phyloP scores from a whole-genome alignment of 2,797 vertebrate genomes.

The Acipenser transmontanus region DNA sequence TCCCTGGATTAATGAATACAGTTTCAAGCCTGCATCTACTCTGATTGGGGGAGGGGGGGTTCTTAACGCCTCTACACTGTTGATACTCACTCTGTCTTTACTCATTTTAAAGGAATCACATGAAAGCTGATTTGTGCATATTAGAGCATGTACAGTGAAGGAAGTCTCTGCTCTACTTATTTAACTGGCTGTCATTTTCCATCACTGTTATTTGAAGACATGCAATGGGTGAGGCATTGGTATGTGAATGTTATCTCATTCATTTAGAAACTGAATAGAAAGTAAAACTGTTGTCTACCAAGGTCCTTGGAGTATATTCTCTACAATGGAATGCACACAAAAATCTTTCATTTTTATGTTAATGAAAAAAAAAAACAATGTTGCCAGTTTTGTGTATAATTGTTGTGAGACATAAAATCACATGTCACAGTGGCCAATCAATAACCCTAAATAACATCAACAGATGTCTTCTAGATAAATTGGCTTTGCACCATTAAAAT shows the following conservation, averaged over 20 bases:
- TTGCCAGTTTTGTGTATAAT: too few relatives aligned
- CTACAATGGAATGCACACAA: background rate
- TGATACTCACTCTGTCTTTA: constrained; percentile 29
- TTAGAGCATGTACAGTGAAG: background rate
- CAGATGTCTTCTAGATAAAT: too few relatives aligned
- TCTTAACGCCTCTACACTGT: background rate
- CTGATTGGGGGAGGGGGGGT: too few relatives aligned
- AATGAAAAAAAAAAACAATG: too few relatives aligned
- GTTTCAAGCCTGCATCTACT: too few relatives aligned
- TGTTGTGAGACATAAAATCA: too few relatives aligned
- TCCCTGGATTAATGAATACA: too few relatives aligned
- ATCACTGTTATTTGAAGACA: constrained; percentile 32
- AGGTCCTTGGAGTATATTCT: background rate
- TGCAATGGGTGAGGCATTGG: background rate
- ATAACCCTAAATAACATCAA: too few relatives aligned
- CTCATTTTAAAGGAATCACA: constrained; percentile 30
- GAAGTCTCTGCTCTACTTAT: constrained; percentile 22
- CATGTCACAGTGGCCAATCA: too few relatives aligned
- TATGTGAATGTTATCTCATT: background rate
- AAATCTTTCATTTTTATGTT: background rate
- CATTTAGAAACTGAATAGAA: constrained; percentile 3
- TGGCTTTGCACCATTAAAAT: too few relatives aligned
- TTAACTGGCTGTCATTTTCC: constrained; percentile 33
- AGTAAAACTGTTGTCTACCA: background rate
- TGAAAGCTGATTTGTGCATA: constrained; percentile 12